A percentile compares a stretch with the other conserved stretches of the same genome.
These are phyloP conservation scores for Tribolium castaneum DNA, from an alignment of 1,140 invertebrate genomes.

Conservation along the genomic window DNA sequence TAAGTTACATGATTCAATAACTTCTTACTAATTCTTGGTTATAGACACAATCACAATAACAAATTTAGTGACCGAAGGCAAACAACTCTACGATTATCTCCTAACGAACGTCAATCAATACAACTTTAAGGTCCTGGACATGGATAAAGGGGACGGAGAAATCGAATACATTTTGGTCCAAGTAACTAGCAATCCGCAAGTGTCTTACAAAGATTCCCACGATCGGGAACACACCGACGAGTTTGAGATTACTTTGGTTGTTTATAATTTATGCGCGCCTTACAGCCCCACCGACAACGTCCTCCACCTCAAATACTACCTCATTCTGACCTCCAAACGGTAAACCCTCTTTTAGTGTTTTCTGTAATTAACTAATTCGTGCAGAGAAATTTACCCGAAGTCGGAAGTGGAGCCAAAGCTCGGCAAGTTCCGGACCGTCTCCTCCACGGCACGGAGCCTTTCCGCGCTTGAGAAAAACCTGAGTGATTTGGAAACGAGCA, in stretches of 20 bases:
- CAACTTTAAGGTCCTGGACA: slow-evolving; percentile 76
- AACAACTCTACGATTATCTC: slow-evolving; percentile 80
- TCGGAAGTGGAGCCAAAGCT: slow-evolving; percentile 71
- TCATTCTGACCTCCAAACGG: slow-evolving; percentile 75
- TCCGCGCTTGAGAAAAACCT: slow-evolving; percentile 41
- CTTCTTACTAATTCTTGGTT: slow-evolving; percentile 51
- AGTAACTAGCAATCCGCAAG: slow-evolving; percentile 68
- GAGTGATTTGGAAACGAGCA: slow-evolving; percentile 46
- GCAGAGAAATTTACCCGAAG: slow-evolving; percentile 74
- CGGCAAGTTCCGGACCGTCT: slow-evolving; percentile 75
- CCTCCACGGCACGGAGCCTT: slow-evolving; percentile 50
- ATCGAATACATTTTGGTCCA: slow-evolving; percentile 74
- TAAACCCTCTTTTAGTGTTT: too few species aligned
- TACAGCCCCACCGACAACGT: slow-evolving; percentile 63
- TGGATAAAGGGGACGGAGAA: slow-evolving; percentile 68
- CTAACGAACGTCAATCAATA: slow-evolving; percentile 78
- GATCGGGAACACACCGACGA: slow-evolving; percentile 74
- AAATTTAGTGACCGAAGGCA: slow-evolving; percentile 73
- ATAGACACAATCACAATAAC: slow-evolving; percentile 71
- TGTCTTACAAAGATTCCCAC: slow-evolving; percentile 73
- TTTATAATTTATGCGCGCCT: slow-evolving; percentile 69
- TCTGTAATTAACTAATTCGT: too few species aligned
- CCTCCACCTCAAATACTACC: slow-evolving; percentile 79
- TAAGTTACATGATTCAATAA: slow-evolving; percentile 57
- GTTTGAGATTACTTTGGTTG: slow-evolving; percentile 77